Percentiles rank a stretch among this genome's conserved stretches.
Conservation (phyloP, 2,113 vertebrate genomes). For the Nothobranchius furzeri region DNA sequence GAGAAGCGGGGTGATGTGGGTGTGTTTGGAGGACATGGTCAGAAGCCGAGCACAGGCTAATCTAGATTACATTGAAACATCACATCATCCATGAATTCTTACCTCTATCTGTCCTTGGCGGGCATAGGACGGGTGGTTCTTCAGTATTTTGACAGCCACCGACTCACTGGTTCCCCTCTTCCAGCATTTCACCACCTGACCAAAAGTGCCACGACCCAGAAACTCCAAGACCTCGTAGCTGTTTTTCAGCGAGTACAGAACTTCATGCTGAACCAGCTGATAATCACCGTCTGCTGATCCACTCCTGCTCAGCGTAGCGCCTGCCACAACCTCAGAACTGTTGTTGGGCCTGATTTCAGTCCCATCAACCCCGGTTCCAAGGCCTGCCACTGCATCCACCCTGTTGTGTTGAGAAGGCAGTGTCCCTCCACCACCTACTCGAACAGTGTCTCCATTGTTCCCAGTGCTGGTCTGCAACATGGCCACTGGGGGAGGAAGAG, state of each 20-base stretch:
- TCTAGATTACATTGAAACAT: not conserved
- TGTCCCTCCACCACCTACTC: conserved; percentile 64
- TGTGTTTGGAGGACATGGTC: no score
- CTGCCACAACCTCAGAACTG: conserved; percentile 65
- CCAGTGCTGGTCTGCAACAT: conserved; percentile 89
- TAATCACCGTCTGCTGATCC: conserved; percentile 88
- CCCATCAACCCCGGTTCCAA: conserved; percentile 22
- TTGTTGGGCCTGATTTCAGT: conserved; percentile 30
- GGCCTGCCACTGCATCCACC: conserved; percentile 36
- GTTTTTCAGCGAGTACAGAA: conserved; percentile 92
- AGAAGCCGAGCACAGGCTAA: not conserved
- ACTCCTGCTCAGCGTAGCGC: conserved; percentile 57
- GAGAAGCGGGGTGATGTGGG: no score
- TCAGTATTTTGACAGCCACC: conserved; percentile 96
- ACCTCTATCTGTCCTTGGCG: conserved; percentile 97
- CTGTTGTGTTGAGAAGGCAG: conserved; percentile 79
- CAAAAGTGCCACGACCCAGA: conserved; percentile 96
- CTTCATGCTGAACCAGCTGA: conserved; percentile 94
- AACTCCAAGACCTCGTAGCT: conserved; percentile 97
- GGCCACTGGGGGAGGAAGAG: conserved; percentile 74
- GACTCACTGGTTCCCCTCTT: conserved; percentile 93
- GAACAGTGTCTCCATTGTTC: conserved; percentile 78
- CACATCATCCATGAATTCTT: conserved; percentile 7
- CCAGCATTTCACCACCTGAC: conserved; percentile 98
- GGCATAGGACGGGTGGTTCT: conserved; percentile 97